phyloP scores from a whole-genome alignment of 2,113 vertebrate genomes.

The Dipodomys stephensi region DNA sequence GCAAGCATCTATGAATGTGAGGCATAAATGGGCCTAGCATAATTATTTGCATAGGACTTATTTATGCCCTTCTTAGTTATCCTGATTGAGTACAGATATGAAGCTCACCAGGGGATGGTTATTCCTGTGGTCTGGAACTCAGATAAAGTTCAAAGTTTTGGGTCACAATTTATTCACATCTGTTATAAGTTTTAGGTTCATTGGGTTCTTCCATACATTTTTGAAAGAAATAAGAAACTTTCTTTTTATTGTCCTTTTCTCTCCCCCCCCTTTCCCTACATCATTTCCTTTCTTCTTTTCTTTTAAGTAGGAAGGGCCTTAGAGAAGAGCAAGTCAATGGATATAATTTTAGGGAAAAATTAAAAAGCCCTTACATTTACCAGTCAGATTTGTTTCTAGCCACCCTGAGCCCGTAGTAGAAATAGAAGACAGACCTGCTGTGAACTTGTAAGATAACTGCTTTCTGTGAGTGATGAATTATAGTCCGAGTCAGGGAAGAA shows the following conservation, averaged over 20 bases:
- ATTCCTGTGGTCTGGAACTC: slow-evolving; percentile 84
- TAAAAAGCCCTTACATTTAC: slow-evolving; percentile 61
- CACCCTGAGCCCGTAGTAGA: slow-evolving; percentile 37
- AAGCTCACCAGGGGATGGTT: slow-evolving; percentile 81
- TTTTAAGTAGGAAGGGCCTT: slow-evolving; percentile 68
- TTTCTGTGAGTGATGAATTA: slow-evolving; percentile 78
- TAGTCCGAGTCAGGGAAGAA: slow-evolving; percentile 69
- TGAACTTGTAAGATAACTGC: slow-evolving; percentile 76
- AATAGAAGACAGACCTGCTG: slow-evolving; percentile 65
- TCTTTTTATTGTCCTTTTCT: slow-evolving; percentile 20
- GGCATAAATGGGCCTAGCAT: slow-evolving; percentile 85
- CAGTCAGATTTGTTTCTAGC: slow-evolving; percentile 33
- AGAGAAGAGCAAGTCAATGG: slow-evolving; percentile 56
- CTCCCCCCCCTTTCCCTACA: not conserved
- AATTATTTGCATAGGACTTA: slow-evolving; percentile 89
- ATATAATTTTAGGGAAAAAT: slow-evolving; percentile 46
- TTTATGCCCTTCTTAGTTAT: slow-evolving; percentile 86
- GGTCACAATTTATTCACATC: slow-evolving; percentile 86
- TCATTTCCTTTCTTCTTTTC: not conserved
- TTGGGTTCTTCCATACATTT: slow-evolving; percentile 76
- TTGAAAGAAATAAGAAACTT: slow-evolving; percentile 79
- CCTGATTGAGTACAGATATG: slow-evolving; percentile 83
- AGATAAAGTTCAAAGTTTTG: slow-evolving; percentile 87
- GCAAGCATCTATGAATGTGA: slow-evolving; percentile 85
- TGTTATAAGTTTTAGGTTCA: slow-evolving; percentile 85